phyloP scores from a whole-genome alignment of 2,113 vertebrate species.

The Perca fluviatilis region DNA sequence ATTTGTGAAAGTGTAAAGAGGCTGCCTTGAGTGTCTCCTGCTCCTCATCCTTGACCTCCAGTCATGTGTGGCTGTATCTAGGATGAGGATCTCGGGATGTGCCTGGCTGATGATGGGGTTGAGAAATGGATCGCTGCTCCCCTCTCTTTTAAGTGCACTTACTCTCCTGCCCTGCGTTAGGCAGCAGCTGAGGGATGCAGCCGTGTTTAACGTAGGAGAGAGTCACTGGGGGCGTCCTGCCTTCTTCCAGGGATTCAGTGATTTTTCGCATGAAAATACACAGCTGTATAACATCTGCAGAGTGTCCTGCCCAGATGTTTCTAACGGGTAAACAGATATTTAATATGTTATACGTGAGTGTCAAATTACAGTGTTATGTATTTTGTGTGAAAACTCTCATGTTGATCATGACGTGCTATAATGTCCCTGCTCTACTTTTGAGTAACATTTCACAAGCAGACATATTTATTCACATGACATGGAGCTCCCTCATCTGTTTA shows the following conservation, averaged over 20 bases:
- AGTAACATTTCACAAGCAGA: conserved; percentile 10
- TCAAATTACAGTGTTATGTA: not conserved
- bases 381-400: not conserved
- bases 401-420: not conserved
- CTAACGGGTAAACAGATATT: conserved; percentile 13
- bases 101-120: conserved; percentile 67
- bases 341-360: not conserved
- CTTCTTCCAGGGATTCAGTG: conserved; percentile 56
- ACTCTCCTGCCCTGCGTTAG: conserved; percentile 62
- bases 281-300: conserved; percentile 49
- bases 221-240: conserved; percentile 54
- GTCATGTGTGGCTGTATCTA: conserved; percentile 43
- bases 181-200: conserved; percentile 71
- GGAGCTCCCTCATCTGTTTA: not conserved
- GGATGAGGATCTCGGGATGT: conserved; percentile 54
- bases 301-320: conserved; percentile 52
- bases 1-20: conserved; percentile 26
- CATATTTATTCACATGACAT: not conserved
- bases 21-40: conserved; percentile 35
- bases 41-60: conserved; percentile 60
- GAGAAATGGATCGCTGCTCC: conserved; percentile 69
- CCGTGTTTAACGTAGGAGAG: conserved; percentile 51
- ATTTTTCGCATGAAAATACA: conserved; percentile 59
- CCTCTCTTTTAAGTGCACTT: conserved; percentile 80
- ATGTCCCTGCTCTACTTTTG: not conserved